These are phyloP conservation scores for Heliconius eleuchia DNA, from an alignment of 1,140 invertebrate genomes.

Conservation along the genomic window DNA sequence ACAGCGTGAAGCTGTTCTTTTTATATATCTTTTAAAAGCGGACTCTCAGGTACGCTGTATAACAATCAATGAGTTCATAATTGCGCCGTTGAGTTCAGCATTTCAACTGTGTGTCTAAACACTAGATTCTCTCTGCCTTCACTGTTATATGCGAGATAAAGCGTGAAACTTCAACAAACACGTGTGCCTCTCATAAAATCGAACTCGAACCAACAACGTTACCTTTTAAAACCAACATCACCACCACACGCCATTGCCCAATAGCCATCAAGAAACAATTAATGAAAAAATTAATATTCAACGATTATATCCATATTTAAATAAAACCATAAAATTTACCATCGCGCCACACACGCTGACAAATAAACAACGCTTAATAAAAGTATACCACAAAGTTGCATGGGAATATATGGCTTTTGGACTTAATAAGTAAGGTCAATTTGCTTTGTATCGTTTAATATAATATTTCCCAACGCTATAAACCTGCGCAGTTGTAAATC, in stretches of 20 bases:
- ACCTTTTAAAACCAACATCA: background rate
- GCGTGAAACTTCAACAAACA: too few relatives aligned
- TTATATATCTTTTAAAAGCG: too few relatives aligned
- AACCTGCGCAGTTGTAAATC: constrained; percentile 64
- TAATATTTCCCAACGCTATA: constrained; percentile 46
- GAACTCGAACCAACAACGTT: background rate
- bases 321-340: constrained; percentile 40
- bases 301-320: constrained; percentile 12
- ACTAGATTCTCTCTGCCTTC: too few relatives aligned
- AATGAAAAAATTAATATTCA: background rate
- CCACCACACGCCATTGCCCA: background rate
- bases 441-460: constrained; percentile 33
- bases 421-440: constrained; percentile 31
- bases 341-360: constrained; percentile 57
- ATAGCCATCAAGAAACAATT: constrained; percentile 3
- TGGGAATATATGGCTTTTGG: constrained; percentile 27
- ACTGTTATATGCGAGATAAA: too few relatives aligned
- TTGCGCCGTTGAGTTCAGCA: too few relatives aligned
- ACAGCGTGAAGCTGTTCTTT: too few relatives aligned
- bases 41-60: too few relatives aligned
- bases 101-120: too few relatives aligned
- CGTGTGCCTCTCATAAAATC: background rate
- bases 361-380: constrained; percentile 51
- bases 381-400: background rate
- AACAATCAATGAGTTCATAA: too few relatives aligned